Base-by-base conservation (phyloP, 2,888 invertebrate genomes). In the Eurytoma adleriae region DNA sequence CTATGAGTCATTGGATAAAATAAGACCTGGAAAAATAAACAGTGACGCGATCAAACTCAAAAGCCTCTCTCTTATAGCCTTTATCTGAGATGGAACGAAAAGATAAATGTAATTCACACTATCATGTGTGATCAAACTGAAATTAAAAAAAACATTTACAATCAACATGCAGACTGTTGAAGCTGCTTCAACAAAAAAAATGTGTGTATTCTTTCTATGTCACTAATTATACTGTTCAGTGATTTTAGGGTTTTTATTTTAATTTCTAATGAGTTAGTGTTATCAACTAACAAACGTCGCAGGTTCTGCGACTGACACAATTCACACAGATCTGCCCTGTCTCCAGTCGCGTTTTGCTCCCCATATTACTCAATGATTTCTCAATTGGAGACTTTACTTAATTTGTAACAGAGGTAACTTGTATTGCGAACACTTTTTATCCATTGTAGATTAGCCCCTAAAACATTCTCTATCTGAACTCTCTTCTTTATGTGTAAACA, bases 261-360 rank as follows among this genome's bases (percentile, higher is more conserved):
- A 62, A 66, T 78, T 67, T 67, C 87, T 87, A 89, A 88, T 74
- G 78, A 82, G 66, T 89, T 89, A 90, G 88, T 88, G 87, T 89
- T 89, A 88, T 87, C 89, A 86, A 90, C 89, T 90, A 90, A 90
- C 89, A 86, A 89, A 87, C 87, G 88, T 88, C 87, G 89, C 40
- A 88, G 87, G 86, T 83, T 84, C 77, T 85, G 89, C 89, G 89
- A 89, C 85, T 87, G 89, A 90, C 87, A 90, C 88, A 89, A 87
- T 88, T 90, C 89, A 90, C 88, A 86, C 84, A 85, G 83, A 82
- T 84, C 85, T 87, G 87, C 89, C 86, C 87, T 89, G 86, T 89
- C 88, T 90, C 89, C 86, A 85, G 70, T 67, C 75, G 79, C 72
- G 76, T 61, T 77, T 10, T 52, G 24, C 78, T 71, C 71, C 10